phyloP scores from a whole-genome alignment of 2,113 vertebrate genomes.

The Perca schrenkii region DNA sequence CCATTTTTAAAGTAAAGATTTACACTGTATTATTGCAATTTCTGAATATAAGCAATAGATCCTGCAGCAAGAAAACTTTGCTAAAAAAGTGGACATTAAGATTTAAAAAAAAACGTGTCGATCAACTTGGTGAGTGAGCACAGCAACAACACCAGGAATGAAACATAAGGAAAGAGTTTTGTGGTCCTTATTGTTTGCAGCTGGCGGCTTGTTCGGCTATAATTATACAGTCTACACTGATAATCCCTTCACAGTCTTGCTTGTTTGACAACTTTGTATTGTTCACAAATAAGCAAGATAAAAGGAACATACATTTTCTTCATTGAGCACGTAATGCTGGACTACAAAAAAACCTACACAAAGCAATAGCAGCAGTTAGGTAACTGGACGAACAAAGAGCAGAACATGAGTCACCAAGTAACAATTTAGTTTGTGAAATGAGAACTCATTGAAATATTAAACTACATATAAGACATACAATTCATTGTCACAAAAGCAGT shows the following conservation, averaged over 20 bases:
- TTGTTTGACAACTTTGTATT: not conserved
- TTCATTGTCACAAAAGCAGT: not conserved
- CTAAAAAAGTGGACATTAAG: not conserved
- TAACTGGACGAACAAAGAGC: not conserved
- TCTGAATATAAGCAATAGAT: not conserved
- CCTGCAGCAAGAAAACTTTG: not conserved
- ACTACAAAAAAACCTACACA: not conserved
- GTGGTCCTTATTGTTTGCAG: conserved; percentile 34
- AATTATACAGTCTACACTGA: not conserved
- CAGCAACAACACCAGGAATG: conserved; percentile 19
- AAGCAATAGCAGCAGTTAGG: not conserved
- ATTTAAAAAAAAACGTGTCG: not conserved
- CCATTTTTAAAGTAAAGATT: not conserved
- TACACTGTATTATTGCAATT: not conserved
- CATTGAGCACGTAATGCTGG: not conserved
- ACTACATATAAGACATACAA: not conserved
- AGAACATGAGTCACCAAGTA: not conserved
- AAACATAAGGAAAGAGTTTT: conserved; percentile 41
- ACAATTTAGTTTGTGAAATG: not conserved
- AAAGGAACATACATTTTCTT: not conserved
- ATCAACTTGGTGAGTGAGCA: not conserved
- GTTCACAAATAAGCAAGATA: not conserved
- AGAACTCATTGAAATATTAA: not conserved
- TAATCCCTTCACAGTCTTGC: not conserved
- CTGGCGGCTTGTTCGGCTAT: not conserved